These are phyloP conservation scores for Vultur gryphus DNA, from an alignment of 2,797 vertebrate species.

Conservation along the genomic window DNA sequence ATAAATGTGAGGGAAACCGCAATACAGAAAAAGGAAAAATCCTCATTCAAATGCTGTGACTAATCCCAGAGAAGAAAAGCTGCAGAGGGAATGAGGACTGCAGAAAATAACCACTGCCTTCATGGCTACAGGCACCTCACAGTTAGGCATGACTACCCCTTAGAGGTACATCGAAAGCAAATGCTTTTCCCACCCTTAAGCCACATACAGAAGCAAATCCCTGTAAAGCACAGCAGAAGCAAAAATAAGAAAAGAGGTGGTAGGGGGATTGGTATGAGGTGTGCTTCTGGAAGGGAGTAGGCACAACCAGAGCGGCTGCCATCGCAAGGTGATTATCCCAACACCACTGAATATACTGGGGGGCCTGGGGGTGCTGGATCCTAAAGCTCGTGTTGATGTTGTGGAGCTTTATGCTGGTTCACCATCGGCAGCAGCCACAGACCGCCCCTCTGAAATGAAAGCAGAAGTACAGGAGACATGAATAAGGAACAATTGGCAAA, in stretches of 20 bases:
- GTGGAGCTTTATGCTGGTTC: background rate
- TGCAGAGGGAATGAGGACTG: background rate
- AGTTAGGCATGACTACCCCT: background rate
- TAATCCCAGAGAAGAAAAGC: background rate
- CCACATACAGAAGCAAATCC: background rate
- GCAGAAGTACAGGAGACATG: background rate
- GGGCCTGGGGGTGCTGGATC: rapidly evolving
- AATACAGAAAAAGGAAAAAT: background rate
- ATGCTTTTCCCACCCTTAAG: background rate
- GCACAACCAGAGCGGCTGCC: background rate
- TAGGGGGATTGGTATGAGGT: background rate
- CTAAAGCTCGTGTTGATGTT: background rate
- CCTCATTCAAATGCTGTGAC: background rate
- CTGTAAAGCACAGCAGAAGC: background rate
- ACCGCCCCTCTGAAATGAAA: background rate
- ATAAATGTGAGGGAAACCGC: background rate
- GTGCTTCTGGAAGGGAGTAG: background rate
- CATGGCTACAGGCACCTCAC: background rate
- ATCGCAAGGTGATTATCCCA: background rate
- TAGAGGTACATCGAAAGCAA: background rate
- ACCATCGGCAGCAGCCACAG: background rate
- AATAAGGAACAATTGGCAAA: background rate
- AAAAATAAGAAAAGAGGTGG: background rate
- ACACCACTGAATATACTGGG: background rate
- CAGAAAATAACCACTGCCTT: background rate